Conservation (phyloP, 2,113 vertebrate species). For the Calidris pugnax region DNA sequence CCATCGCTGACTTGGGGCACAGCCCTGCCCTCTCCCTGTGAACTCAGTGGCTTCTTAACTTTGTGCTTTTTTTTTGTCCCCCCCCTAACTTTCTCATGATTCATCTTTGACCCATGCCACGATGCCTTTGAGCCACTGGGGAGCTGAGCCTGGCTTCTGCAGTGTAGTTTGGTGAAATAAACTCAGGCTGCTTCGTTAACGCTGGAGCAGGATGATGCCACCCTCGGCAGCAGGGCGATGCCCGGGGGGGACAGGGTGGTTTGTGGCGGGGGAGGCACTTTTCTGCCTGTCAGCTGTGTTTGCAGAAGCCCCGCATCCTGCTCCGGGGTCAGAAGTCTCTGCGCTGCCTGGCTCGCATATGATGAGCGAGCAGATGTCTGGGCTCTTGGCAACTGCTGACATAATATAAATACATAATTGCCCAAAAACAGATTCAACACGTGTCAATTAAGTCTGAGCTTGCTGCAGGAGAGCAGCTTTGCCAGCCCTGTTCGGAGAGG, state of each 20-base stretch:
- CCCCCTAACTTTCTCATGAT: not conserved
- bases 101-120: not conserved
- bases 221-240: not conserved
- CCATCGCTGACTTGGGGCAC: fast-evolving
- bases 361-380: conserved; percentile 44
- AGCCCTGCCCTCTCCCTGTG: not conserved
- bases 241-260: not conserved
- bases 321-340: not conserved
- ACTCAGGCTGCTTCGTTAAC: not conserved
- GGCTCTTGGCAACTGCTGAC: conserved; percentile 52
- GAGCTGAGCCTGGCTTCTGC: not conserved
- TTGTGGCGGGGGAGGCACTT: not conserved
- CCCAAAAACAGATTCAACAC: conserved; percentile 18
- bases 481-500: not conserved
- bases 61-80: not conserved
- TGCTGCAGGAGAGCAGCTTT: not conserved
- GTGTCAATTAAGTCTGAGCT: conserved; percentile 9
- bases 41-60: not conserved
- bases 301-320: not conserved
- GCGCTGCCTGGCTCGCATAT: not conserved
- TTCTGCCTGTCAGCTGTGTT: not conserved
- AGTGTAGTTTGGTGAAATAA: not conserved
- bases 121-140: not conserved
- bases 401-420: conserved; percentile 47
- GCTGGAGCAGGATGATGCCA: not conserved